Evolutionary conservation across 1,140 invertebrate genomes (phyloP), one percentile per base, ranked within the genome.

Genomic region (Apis dorsata): DNA sequence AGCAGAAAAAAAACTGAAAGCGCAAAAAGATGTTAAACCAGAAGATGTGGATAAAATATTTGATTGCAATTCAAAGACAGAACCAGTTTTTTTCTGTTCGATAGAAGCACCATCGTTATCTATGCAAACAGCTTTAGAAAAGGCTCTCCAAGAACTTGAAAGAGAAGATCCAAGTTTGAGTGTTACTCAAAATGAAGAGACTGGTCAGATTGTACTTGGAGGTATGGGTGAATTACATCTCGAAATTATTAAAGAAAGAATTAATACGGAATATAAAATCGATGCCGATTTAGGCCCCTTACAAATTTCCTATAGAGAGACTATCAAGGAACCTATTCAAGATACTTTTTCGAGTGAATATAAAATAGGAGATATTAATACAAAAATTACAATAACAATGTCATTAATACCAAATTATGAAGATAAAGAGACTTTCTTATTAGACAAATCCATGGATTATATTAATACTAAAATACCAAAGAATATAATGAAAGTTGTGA

Each of bases 181-280:
- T 70, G 97, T 99, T 1, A 95, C 93, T 49, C 92, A 95, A 44
- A 96, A 99, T 91, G 84, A 94, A 19, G 97, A 98, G 71, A 97
- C 97, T 0, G 97, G 97, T 2, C 98, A 99, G 94, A 98, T 97
- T 1, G 96, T 99, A 84, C 94, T 99, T 7, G 96, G 96, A 79
- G 97, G 98, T 24, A 99, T 99, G 99, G 99, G 99, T 12, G 98
- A 99, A 94, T 94, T 99, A 9, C 99, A 99, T 93, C 94, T 99
- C 79, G 98, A 99, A 89, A 97, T 99, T 69, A 97, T 99, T 59
- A 97, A 97, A 89, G 97, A 99, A 87, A 94, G 98, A 76, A 96
- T 99, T 49, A 92, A 95, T 71, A 96, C 95, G 73, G 98, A 99
- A 88, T 99, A 98, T 93, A 98, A 98, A 92, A 96, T 99, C 73